A percentile compares a stretch with the other conserved stretches of the same genome.
phyloP scores from a whole-genome alignment of 2,113 vertebrate genomes.

The Psilopsiagon aymara region DNA sequence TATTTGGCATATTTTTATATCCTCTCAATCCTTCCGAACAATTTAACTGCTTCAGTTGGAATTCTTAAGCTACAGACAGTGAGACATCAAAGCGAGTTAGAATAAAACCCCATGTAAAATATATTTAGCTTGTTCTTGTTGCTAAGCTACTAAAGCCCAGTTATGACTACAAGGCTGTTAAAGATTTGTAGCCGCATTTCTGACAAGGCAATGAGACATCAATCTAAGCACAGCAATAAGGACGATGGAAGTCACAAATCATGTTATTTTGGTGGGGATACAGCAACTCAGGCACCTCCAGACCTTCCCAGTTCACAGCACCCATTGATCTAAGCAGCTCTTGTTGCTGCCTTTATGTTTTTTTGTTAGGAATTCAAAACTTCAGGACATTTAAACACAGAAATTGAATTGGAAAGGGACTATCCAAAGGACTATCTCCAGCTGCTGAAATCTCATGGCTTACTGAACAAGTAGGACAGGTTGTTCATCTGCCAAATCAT shows the following conservation, averaged over 20 bases:
- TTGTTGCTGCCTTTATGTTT: not conserved
- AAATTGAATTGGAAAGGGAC: not conserved
- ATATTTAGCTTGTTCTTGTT: conserved; percentile 13
- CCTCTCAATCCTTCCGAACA: not conserved
- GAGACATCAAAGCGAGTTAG: not conserved
- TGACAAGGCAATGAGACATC: not conserved
- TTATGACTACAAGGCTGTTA: not conserved
- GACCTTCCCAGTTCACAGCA: not conserved
- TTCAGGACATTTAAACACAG: not conserved
- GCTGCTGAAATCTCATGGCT: not conserved
- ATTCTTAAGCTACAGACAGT: not conserved
- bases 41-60: not conserved
- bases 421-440: not conserved
- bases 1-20: not conserved
- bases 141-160: conserved; percentile 29
- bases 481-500: not conserved
- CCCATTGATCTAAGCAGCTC: not conserved
- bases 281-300: not conserved
- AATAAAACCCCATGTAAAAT: not conserved
- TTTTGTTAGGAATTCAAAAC: not conserved
- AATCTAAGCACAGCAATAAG: not conserved
- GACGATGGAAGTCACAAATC: not conserved
- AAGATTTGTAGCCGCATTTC: not conserved
- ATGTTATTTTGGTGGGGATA: not conserved
- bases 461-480: not conserved